Conservation (phyloP, 37 sponge, comb jelly and placozoan species). For the Lycopodina hypogea region DNA sequence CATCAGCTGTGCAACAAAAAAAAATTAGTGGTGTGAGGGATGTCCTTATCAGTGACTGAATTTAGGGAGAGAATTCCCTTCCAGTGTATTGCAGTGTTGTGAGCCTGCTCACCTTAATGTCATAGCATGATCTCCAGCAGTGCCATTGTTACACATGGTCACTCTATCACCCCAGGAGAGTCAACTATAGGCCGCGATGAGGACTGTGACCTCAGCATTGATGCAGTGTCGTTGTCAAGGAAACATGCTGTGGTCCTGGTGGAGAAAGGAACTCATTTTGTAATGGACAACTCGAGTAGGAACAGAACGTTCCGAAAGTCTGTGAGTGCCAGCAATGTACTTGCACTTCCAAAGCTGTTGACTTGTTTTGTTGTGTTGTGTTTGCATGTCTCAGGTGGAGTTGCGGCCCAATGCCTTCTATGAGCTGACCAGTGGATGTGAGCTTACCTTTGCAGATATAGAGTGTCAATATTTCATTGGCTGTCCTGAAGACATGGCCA, state of each 20-base stretch:
- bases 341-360: no score
- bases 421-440: slow-evolving; percentile 56
- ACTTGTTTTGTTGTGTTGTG: not conserved
- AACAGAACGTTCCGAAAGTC: slow-evolving; percentile 56
- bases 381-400: slow-evolving; percentile 11
- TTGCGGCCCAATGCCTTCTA: slow-evolving; percentile 66
- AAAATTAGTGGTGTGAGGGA: no score
- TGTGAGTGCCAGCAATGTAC: not conserved
- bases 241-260: slow-evolving; percentile 54
- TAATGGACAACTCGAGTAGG: slow-evolving; percentile 58
- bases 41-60: no score
- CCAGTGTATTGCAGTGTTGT: not conserved
- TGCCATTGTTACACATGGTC: no score
- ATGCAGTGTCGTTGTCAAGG: slow-evolving; percentile 22
- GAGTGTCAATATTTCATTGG: slow-evolving; percentile 49
- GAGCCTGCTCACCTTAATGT: no score
- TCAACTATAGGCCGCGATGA: slow-evolving; percentile 16
- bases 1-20: no score
- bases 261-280: slow-evolving; percentile 61
- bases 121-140: no score
- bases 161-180: slow-evolving; percentile 15
- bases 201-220: slow-evolving; percentile 23
- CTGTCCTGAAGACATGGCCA: not conserved
- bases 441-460: slow-evolving; percentile 48
- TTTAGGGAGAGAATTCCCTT: no score